Conservation (phyloP, 2,888 invertebrate species). For the Aphodius sticticus region DNA sequence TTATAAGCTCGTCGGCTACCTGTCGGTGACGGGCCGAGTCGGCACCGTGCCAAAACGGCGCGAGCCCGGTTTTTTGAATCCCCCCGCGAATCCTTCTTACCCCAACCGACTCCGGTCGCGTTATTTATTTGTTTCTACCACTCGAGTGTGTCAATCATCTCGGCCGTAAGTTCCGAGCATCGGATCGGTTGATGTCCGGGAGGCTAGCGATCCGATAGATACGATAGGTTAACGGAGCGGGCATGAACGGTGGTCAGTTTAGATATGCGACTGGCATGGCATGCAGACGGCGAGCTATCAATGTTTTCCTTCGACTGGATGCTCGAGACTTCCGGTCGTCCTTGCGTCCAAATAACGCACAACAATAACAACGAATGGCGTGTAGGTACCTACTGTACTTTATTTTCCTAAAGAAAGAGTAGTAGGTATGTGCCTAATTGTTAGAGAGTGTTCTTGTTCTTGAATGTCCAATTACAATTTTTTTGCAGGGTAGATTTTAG, state of each 20-base stretch:
- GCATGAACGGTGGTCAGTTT: slow-evolving; percentile 4
- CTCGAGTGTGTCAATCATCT: background rate
- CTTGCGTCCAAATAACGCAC: too few relatives aligned
- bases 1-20: slow-evolving; percentile 68
- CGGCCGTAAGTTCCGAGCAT: background rate
- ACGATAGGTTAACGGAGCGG: background rate
- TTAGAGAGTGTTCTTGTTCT: too few relatives aligned
- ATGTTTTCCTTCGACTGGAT: slow-evolving; percentile 7
- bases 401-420: too few relatives aligned
- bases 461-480: too few relatives aligned
- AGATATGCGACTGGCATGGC: background rate
- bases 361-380: too few relatives aligned
- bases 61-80: slow-evolving; percentile 17
- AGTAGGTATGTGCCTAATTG: too few relatives aligned
- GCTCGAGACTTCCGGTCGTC: too few relatives aligned
- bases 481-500: too few relatives aligned
- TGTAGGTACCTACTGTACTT: too few relatives aligned
- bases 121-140: background rate
- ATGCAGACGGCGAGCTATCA: background rate
- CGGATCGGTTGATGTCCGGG: background rate
- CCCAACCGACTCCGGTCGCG: background rate
- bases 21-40: slow-evolving; percentile 58
- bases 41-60: slow-evolving; percentile 55
- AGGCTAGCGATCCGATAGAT: slow-evolving; percentile 13
- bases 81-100: background rate